These are phyloP conservation scores for Cepaea hortensis DNA, from an alignment of 2,888 invertebrate species.

Conservation along the genomic window DNA sequence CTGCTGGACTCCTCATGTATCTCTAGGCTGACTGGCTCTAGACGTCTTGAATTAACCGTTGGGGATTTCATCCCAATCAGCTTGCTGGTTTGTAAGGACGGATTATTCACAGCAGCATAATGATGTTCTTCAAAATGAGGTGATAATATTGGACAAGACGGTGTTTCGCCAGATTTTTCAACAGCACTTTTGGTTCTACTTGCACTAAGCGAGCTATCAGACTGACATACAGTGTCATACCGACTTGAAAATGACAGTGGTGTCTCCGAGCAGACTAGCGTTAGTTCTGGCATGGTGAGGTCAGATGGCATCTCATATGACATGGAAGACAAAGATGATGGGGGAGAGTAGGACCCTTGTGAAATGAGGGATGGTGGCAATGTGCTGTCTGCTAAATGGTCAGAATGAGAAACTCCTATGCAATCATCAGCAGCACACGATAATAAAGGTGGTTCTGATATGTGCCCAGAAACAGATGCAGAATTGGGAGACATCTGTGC, in stretches of 20 bases:
- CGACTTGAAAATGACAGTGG: background rate
- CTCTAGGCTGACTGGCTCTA: slow-evolving; percentile 4
- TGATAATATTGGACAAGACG: slow-evolving; percentile 20
- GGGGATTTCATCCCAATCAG: background rate
- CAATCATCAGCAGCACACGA: slow-evolving; percentile 32
- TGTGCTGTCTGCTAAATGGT: background rate
- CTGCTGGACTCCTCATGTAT: slow-evolving; percentile 13
- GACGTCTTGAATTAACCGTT: background rate
- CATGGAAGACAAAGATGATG: background rate
- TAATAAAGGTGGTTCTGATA: slow-evolving; percentile 34
- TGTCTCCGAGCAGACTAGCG: slow-evolving; percentile 6
- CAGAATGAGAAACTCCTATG: slow-evolving; percentile 15
- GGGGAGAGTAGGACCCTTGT: background rate
- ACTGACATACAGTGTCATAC: background rate
- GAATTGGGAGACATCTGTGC: background rate
- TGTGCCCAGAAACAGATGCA: background rate
- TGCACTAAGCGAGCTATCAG: background rate
- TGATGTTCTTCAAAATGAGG: slow-evolving; percentile 33
- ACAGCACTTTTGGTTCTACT: background rate
- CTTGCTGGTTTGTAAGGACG: background rate
- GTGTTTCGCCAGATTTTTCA: slow-evolving; percentile 2
- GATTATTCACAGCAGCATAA: slow-evolving; percentile 14
- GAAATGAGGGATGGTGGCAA: background rate
- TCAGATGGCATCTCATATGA: slow-evolving; percentile 15
- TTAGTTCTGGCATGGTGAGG: slow-evolving; percentile 13